phyloP scores from a whole-genome alignment of 35 echinoderm and acorn worm genomes.

The Ophiothrix spiculata region DNA sequence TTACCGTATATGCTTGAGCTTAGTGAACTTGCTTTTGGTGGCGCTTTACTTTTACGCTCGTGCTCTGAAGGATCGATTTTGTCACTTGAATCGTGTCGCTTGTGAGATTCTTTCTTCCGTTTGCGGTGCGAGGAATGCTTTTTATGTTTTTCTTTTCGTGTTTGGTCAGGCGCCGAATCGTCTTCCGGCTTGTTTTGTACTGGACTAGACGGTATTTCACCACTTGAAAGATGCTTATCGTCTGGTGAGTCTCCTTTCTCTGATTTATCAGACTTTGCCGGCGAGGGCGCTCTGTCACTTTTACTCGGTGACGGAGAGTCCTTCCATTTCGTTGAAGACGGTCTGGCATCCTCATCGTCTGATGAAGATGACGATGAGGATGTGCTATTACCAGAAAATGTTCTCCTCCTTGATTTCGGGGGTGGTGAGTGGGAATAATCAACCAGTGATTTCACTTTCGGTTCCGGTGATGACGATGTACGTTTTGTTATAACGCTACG shows the following conservation, averaged over 20 bases:
- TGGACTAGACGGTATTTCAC: too few species aligned
- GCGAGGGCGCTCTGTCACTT: not conserved
- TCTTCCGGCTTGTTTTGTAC: too few species aligned
- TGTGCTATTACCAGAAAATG: not conserved
- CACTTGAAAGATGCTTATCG: too few species aligned
- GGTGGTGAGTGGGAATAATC: not conserved
- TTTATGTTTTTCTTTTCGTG: not conserved
- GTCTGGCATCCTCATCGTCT: not conserved
- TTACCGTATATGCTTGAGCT: not conserved
- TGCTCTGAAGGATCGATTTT: not conserved
- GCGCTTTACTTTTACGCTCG: not conserved
- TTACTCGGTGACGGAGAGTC: not conserved
- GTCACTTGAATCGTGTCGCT: not conserved
- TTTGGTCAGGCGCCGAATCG: not conserved
- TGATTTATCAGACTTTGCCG: not conserved
- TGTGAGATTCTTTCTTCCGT: not conserved
- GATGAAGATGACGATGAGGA: not conserved
- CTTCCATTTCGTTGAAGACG: not conserved
- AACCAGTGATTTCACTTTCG: not conserved
- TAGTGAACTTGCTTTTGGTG: not conserved
- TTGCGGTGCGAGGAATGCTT: not conserved
- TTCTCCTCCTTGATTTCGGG: not conserved
- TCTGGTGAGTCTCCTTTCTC: too few species aligned
- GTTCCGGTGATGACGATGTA: not conserved
- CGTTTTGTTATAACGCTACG: not conserved